Base-by-base conservation (phyloP, 1,140 invertebrate genomes). In the Caenorhabditis briggsae region DNA sequence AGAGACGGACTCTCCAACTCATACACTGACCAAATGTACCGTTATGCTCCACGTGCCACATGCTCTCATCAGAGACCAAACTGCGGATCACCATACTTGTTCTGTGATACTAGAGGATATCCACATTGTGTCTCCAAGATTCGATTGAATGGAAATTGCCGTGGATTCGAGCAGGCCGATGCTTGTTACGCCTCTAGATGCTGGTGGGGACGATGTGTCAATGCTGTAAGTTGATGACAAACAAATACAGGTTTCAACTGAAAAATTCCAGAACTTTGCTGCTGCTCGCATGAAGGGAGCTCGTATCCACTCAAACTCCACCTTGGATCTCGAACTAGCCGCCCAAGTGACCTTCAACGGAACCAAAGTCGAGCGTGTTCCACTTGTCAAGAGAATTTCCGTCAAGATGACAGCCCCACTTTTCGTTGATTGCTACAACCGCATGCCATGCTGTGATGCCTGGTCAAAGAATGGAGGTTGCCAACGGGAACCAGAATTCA, bases 111-210 rank as follows among this genome's bases (percentile, higher is more conserved):
- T 16, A 55, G 89, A 53, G 65, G 85, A 23, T 89, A 82, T 50
- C 91, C 91, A 7, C 92, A 92, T 84, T 92, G 91, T 87, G 91
- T 92, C 25, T 89, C 92, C n/a, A 92, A 92, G 84, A 87, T 92
- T 7, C 91, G 92, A 64, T 41, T 92, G 25, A 89, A 89, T 61
- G 91, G 91, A 56, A 82, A 87, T 14, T 92, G 91, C 59, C 50
- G 56, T 14, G 91, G 91, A 48, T 92, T 92, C 87, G 90, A 92
- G 64, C 88, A 85, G 25, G 61, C 88, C 43, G 91, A 92, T 61
- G 87, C 90, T 58, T 92, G 91, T 82, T 92, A 84, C 82, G 90
- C 83, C 53, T 90, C 91, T 14, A 86, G 89, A 86, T 92, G 91
- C 74, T 85, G 87, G 61, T 90, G 87, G 59, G 91, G 91, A 59